These are phyloP conservation scores for Cataglyphis livida DNA, from an alignment of 2,888 invertebrate genomes.

Conservation along the genomic window DNA sequence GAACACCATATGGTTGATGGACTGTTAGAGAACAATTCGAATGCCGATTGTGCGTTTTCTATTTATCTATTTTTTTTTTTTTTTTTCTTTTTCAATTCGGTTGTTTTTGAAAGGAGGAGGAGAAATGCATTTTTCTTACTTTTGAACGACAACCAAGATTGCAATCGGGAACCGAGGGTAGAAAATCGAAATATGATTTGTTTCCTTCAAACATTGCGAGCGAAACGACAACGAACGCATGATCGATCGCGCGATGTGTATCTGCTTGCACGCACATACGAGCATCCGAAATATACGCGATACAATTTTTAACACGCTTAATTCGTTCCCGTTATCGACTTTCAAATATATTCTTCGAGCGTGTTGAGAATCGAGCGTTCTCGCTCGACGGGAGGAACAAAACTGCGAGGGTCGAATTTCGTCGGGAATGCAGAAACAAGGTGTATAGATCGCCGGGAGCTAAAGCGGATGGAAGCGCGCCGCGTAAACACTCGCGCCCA, in stretches of 20 bases:
- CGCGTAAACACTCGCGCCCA: constrained; percentile 11
- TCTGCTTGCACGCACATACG: not conserved
- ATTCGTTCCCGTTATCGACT: constrained; percentile 29
- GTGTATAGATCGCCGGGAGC: not conserved
- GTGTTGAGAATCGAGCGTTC: constrained; percentile 6
- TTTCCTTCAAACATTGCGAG: constrained; percentile 21
- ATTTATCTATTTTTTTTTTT: constrained; percentile 17
- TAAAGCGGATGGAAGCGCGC: not conserved
- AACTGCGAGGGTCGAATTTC: constrained; percentile 4
- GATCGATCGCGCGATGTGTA: constrained; percentile 16
- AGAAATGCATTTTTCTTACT: constrained; percentile 20
- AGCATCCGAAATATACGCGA: not conserved
- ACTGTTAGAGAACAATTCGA: constrained; percentile 66
- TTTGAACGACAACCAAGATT: constrained; percentile 39
- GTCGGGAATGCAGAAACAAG: not conserved
- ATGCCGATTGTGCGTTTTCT: constrained; percentile 45
- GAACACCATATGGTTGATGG: not conserved
- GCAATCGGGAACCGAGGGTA: constrained; percentile 8
- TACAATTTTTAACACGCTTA: not conserved
- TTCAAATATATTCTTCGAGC: not conserved
- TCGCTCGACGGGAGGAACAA: not conserved
- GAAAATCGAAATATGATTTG: constrained; percentile 37
- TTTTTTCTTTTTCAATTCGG: not conserved
- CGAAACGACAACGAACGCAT: constrained; percentile 4
- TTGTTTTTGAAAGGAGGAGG: constrained; percentile 10